phyloP scores from a whole-genome alignment of 2,888 invertebrate genomes.

The Macrophya annulata region DNA sequence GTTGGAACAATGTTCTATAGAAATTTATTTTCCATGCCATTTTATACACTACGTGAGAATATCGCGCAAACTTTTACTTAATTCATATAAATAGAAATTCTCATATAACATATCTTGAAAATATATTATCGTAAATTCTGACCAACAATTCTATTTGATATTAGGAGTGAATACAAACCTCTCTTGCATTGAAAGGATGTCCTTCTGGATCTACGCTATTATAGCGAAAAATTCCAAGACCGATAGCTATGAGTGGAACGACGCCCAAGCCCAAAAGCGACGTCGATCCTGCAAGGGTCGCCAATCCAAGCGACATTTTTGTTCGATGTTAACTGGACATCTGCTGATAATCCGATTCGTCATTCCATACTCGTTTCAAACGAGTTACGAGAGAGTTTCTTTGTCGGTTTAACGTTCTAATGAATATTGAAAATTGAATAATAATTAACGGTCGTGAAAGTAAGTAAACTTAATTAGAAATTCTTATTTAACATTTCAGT shows the following conservation, averaged over 20 bases:
- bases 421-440: neutral
- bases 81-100: too few relatives aligned
- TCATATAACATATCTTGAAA: too few relatives aligned
- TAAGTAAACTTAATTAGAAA: neutral
- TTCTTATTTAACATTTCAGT: neutral
- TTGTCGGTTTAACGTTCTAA: neutral
- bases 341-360: conserved; percentile 15
- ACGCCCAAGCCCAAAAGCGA: conserved; percentile 85
- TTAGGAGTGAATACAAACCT: conserved; percentile 81
- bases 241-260: conserved; percentile 91
- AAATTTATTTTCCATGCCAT: conserved; percentile 10
- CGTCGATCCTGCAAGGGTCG: conserved; percentile 79
- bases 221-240: conserved; percentile 91
- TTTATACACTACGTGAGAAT: conserved; percentile 21
- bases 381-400: neutral
- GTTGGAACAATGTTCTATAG: neutral
- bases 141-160: neutral
- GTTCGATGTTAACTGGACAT: conserved; percentile 47
- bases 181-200: conserved; percentile 86
- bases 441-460: neutral
- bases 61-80: too few relatives aligned
- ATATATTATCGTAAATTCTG: neutral
- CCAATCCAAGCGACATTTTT: conserved; percentile 80
- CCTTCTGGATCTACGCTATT: conserved; percentile 92
- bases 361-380: conserved; percentile 7